Conservation (phyloP, 2,113 vertebrate species). For the Plectropomus leopardus region DNA sequence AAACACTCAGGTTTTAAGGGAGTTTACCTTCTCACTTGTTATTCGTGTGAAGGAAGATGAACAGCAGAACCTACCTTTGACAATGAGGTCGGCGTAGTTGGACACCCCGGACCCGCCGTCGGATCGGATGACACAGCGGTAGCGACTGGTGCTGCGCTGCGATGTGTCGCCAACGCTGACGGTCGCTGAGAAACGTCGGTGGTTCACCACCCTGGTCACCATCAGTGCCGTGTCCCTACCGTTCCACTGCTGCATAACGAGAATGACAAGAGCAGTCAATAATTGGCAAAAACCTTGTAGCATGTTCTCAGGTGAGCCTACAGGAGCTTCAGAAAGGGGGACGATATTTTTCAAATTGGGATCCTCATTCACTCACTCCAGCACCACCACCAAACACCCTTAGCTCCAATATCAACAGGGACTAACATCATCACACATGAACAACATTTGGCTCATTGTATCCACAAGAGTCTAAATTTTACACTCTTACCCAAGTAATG, state of each 20-base stretch:
- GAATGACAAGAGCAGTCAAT: neutral
- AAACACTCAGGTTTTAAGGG: neutral
- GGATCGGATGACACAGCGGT: constrained; percentile 95
- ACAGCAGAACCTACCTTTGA: constrained; percentile 90
- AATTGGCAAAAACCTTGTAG: neutral
- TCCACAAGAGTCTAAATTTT: neutral
- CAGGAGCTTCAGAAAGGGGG: no score
- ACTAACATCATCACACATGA: neutral
- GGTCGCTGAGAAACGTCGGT: constrained; percentile 93
- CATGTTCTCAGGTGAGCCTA: neutral
- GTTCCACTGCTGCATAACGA: constrained; percentile 92
- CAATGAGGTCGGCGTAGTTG: constrained; percentile 96
- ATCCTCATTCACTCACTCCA: no score
- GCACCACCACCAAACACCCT: no score
- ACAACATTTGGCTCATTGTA: neutral
- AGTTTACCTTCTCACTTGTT: neutral
- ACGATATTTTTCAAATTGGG: no score
- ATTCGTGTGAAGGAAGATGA: neutral
- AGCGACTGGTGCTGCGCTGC: constrained; percentile 93
- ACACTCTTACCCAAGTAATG: neutral
- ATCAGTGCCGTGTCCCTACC: constrained; percentile 94
- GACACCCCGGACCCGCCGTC: constrained; percentile 96
- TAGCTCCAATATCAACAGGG: no score
- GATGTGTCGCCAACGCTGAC: constrained; percentile 95
- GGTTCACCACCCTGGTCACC: constrained; percentile 97